Evolutionary conservation across 2,113 vertebrate species (phyloP).

Genomic region (Rhinolophus ferrumequinum): DNA sequence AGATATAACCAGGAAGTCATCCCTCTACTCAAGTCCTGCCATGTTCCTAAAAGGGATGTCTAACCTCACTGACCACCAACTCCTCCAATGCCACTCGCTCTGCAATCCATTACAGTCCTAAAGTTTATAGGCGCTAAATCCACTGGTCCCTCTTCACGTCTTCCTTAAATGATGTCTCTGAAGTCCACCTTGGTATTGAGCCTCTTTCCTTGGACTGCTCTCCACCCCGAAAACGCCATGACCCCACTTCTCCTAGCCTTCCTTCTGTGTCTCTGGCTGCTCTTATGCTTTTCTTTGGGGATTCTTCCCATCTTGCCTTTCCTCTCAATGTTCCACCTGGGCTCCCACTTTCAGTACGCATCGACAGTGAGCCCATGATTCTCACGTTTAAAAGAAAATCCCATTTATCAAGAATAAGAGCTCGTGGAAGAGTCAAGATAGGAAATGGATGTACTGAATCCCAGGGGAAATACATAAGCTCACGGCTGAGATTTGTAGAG

Average conservation of each 20-base stretch:
- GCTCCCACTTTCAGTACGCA: neutral
- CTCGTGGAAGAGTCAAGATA: neutral
- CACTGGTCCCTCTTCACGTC: too few species aligned
- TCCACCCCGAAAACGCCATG: neutral
- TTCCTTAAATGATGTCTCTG: neutral
- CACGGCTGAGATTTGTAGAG: rapidly evolving
- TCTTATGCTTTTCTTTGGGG: neutral
- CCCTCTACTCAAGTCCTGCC: neutral
- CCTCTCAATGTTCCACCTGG: neutral
- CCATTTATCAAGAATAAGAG: neutral
- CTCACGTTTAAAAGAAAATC: neutral
- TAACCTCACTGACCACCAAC: rapidly evolving
- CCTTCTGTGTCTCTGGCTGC: neutral
- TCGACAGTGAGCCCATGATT: neutral
- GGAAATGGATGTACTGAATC: neutral
- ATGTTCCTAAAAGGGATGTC: neutral
- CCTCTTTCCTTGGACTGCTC: neutral
- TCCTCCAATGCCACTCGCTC: neutral
- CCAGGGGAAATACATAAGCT: neutral
- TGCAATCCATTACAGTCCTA: neutral
- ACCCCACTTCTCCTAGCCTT: neutral
- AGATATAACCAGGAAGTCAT: neutral
- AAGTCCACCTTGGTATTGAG: neutral
- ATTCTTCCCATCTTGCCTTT: too few species aligned
- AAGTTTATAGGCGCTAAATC: too few species aligned